Conservation (phyloP, 1,140 invertebrate species). For the Sminthurides bifidus region DNA sequence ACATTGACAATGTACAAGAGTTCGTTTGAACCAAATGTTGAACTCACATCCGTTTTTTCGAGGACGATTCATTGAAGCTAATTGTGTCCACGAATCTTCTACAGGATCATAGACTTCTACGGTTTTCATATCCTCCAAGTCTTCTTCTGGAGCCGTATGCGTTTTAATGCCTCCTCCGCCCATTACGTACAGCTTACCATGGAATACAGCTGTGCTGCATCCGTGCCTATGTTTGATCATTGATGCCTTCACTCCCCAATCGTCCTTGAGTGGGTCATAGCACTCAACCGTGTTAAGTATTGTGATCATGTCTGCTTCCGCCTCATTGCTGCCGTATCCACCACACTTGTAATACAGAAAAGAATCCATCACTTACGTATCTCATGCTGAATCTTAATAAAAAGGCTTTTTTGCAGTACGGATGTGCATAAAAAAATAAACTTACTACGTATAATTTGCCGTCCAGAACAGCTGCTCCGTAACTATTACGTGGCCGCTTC, state of each 20-base stretch:
- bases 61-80: not conserved
- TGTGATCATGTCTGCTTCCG: not conserved
- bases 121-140: not conserved
- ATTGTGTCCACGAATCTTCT: not conserved
- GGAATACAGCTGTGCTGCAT: not conserved
- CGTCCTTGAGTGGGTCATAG: not conserved
- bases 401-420: no score
- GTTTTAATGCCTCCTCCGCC: not conserved
- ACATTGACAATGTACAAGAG: no score
- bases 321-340: not conserved
- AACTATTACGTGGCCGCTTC: not conserved
- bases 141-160: not conserved
- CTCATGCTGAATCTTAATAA: no score
- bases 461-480: not conserved
- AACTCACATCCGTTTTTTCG: not conserved
- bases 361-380: no score
- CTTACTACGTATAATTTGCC: not conserved
- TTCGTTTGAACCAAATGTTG: not conserved
- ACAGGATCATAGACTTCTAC: conserved; percentile 1
- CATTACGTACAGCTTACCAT: not conserved
- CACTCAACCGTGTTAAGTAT: not conserved
- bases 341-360: not conserved
- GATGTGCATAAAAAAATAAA: not conserved
- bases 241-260: not conserved
- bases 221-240: not conserved